These are phyloP conservation scores for Conistra vaccinii DNA, from an alignment of 2,888 invertebrate species.

Conservation along the genomic window DNA sequence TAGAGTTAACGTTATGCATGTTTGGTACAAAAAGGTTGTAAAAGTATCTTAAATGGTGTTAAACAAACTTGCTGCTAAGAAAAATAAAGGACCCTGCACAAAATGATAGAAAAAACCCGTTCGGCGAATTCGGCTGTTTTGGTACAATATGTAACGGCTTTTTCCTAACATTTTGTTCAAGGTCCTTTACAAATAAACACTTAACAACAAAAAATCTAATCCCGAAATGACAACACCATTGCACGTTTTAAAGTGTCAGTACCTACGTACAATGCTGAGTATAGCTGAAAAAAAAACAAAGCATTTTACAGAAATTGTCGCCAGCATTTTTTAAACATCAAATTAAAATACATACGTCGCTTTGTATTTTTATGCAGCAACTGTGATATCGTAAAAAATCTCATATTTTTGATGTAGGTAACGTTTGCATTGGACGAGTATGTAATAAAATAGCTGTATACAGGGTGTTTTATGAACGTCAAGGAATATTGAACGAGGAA, in stretches of 20 bases:
- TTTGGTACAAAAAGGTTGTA: too few relatives aligned
- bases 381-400: slow-evolving; percentile 54
- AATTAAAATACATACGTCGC: slow-evolving; percentile 51
- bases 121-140: too few relatives aligned
- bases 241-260: slow-evolving; percentile 3
- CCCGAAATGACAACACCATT: not conserved
- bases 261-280: not conserved
- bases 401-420: slow-evolving; percentile 38
- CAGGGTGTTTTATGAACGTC: slow-evolving; percentile 14
- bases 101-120: too few relatives aligned
- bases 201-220: not conserved
- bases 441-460: slow-evolving; percentile 40
- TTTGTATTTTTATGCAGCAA: slow-evolving; percentile 52
- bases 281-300: slow-evolving; percentile 17
- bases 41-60: not conserved
- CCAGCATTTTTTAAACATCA: slow-evolving; percentile 51
- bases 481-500: slow-evolving; percentile 18
- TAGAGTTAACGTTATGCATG: too few relatives aligned
- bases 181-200: not conserved
- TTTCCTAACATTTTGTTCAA: too few relatives aligned
- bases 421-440: slow-evolving; percentile 33
- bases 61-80: not conserved
- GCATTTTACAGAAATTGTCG: slow-evolving; percentile 19
- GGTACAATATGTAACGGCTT: too few relatives aligned
- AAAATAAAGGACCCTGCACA: not conserved